Evolutionary conservation across 2,113 vertebrate species (phyloP).

Genomic region (Microtus richardsoni): DNA sequence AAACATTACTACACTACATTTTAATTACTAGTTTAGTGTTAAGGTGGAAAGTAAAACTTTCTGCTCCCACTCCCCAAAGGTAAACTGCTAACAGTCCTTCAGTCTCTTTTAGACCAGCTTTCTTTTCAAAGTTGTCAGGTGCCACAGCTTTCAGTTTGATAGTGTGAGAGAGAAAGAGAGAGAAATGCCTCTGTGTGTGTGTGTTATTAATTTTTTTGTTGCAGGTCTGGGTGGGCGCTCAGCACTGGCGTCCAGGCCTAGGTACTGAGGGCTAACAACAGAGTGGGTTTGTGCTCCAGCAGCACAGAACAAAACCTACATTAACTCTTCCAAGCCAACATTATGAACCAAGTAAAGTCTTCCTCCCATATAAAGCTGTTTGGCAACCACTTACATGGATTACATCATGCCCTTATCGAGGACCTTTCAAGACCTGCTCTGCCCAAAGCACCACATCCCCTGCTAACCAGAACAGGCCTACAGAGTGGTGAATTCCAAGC

Average conservation of each 20-base stretch:
- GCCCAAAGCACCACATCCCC: constrained; percentile 19
- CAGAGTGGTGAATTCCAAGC: background rate
- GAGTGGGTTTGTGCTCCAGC: background rate
- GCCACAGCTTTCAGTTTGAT: background rate
- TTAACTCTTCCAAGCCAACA: constrained; percentile 19
- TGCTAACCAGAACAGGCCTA: background rate
- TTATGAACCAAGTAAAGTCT: constrained; percentile 19
- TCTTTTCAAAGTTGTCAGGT: background rate
- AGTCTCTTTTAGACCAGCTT: background rate
- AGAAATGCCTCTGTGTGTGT: too few species aligned
- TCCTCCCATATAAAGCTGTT: background rate
- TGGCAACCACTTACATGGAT: background rate
- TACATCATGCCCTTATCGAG: background rate
- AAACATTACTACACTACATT: background rate
- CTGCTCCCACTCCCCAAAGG: constrained; percentile 22
- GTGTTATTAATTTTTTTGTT: background rate
- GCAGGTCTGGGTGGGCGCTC: background rate
- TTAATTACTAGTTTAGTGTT: constrained; percentile 2
- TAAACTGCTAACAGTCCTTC: constrained; percentile 22
- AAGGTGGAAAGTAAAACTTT: constrained; percentile 33
- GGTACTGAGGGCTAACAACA: background rate
- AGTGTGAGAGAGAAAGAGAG: too few species aligned
- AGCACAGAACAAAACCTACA: background rate
- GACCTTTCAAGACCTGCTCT: constrained; percentile 3
- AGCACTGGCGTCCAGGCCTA: too few species aligned